phyloP scores from a whole-genome alignment of 2,888 invertebrate species.

The Diaperis boleti region DNA sequence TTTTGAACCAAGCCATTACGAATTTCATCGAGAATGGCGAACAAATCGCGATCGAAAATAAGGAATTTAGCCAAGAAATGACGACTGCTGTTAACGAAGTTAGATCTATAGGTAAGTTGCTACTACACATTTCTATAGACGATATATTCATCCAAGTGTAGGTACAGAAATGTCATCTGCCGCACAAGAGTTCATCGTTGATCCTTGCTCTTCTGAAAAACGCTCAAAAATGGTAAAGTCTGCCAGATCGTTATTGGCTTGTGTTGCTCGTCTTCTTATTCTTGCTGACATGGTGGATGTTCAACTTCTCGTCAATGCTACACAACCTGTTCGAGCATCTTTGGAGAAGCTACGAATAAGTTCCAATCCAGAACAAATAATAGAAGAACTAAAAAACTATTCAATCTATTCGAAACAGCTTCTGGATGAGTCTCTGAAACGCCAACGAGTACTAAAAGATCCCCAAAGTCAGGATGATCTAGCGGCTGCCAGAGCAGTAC shows the following conservation, averaged over 20 bases:
- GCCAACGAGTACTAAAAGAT: conserved; percentile 92
- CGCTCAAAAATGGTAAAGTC: conserved; percentile 95
- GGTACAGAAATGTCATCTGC: conserved; percentile 89
- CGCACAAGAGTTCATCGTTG: conserved; percentile 94
- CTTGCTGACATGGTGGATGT: conserved; percentile 99
- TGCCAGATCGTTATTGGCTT: conserved; percentile 90
- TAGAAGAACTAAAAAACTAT: background rate
- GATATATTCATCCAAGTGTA: conserved; percentile 56
- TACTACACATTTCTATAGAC: too few relatives aligned
- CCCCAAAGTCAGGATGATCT: conserved; percentile 92
- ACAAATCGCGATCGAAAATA: conserved; percentile 96
- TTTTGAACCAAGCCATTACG: conserved; percentile 95
- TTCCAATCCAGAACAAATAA: conserved; percentile 68
- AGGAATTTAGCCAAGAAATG: conserved; percentile 97
- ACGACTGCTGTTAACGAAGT: conserved; percentile 95
- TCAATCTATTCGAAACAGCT: conserved; percentile 79
- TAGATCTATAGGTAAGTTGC: conserved; percentile 87
- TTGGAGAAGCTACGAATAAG: conserved; percentile 88
- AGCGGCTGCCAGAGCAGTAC: conserved; percentile 93
- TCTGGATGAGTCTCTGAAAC: conserved; percentile 86
- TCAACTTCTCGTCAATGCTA: conserved; percentile 86
- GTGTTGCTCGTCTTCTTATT: conserved; percentile 93
- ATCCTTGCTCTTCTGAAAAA: conserved; percentile 94
- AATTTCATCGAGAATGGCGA: conserved; percentile 97
- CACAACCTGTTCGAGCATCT: conserved; percentile 92